Evolutionary conservation across 2,888 invertebrate species (phyloP), one percentile per base, ranked within the genome.

Genomic region (Bedellia somnulentella): DNA sequence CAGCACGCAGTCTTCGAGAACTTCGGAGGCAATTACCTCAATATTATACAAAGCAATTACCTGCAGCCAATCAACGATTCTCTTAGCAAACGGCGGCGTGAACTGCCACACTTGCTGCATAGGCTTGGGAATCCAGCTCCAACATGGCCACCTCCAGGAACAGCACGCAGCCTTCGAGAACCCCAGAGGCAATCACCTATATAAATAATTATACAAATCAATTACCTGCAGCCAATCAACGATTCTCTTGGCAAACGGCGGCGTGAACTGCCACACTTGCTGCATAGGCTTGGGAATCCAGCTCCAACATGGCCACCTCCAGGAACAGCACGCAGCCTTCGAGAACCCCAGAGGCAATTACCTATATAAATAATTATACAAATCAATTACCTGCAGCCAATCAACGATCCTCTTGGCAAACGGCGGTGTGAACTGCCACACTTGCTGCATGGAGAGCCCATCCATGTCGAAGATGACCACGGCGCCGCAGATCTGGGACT

Each of bases 391-490:
- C 79, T 88, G 88, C 14, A 91, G 63, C 86, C 87, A 90, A 47
- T 91, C 90, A 3, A 92, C 87, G 41, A 90, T 87, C 46, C 88
- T 79, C 59, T 87, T 90, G 16, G 91, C 91, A 48, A 90, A 90
- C 4, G 84, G 82, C 2, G 91, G 91, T 4, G 89, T 89, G 60
- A 91, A 91, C 59, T 91, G 90, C 82, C 88, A 85, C 2, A 89
- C 87, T 54, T 91, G 91, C 47, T 85, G 83, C 49, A 91, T 66
- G 24, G 85, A 83, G 1, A 92, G 78, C 0, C 91, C 91, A 37
- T 89, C 87, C 88, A 91, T 89, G 53, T 91, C 91, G 49, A 91
- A 88, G 39, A 91, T 83, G 22, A 91, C 88, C 6, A 89, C 79
- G 1, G 86, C 87, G 0, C 90, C 90, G 41, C 85, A 81, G 24